Conservation (phyloP, 2,888 invertebrate species). For the Esperia sulphurella region DNA sequence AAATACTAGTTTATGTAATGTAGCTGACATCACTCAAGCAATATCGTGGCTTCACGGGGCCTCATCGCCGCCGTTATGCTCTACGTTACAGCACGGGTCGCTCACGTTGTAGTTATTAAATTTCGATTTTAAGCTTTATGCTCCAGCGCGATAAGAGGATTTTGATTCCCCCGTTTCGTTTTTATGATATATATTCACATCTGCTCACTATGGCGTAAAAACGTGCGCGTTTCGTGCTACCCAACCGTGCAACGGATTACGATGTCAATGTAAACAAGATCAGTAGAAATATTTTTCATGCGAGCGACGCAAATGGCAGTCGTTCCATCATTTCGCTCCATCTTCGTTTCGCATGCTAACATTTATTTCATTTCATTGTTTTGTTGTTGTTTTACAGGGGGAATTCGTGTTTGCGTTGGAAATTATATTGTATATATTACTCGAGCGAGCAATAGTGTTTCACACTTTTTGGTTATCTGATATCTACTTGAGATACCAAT, state of each 20-base stretch:
- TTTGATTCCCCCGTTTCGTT: conserved; percentile 46
- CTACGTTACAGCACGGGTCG: conserved; percentile 16
- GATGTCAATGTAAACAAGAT: conserved; percentile 68
- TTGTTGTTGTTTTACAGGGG: conserved; percentile 36
- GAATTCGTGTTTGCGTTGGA: conserved; percentile 25
- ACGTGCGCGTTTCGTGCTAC: conserved; percentile 28
- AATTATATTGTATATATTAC: conserved; percentile 19
- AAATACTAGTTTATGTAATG: no score
- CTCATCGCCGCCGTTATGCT: conserved; percentile 10
- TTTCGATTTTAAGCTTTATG: conserved; percentile 64
- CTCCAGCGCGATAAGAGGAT: conserved; percentile 58
- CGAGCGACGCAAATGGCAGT: conserved; percentile 54
- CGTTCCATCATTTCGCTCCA: conserved; percentile 55
- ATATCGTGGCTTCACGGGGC: neutral
- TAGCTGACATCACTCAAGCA: neutral
- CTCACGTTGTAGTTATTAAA: conserved; percentile 43
- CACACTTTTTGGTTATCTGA: neutral
- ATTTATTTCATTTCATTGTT: conserved; percentile 65
- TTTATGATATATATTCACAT: conserved; percentile 39
- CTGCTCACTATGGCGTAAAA: conserved; percentile 50
- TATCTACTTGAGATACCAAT: neutral
- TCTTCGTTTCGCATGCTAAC: conserved; percentile 57
- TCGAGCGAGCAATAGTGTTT: neutral
- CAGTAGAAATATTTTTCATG: conserved; percentile 62
- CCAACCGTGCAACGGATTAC: conserved; percentile 44